Percentiles rank a stretch among this genome's conserved stretches.
Evolutionary conservation across 92 coral and sea anemone species (phyloP).

Genomic region (Blastomussa wellsi): DNA sequence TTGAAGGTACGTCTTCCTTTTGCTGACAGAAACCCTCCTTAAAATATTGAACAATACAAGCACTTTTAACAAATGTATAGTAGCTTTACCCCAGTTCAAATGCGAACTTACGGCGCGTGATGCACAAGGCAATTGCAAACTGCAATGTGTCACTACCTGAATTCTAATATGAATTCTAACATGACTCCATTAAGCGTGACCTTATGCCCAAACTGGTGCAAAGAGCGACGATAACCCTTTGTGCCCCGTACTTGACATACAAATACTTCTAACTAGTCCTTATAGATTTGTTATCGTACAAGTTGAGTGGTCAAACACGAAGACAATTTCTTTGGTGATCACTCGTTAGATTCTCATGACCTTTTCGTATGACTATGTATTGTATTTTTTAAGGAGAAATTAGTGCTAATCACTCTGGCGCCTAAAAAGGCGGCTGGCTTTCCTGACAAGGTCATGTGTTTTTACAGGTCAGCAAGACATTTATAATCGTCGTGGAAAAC

Average conservation of each 20-base stretch:
- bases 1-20: conserved; percentile 49
- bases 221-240: too few species aligned
- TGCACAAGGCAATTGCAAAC: too few species aligned
- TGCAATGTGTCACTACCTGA: too few species aligned
- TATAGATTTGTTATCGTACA: background rate
- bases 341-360: background rate
- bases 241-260: background rate
- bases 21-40: background rate
- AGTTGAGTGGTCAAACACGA: background rate
- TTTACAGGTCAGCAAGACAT: conserved; percentile 72
- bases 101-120: too few species aligned
- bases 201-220: too few species aligned
- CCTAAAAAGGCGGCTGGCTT: background rate
- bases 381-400: background rate
- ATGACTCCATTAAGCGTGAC: too few species aligned
- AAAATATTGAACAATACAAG: background rate
- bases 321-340: background rate
- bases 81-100: background rate
- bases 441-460: background rate
- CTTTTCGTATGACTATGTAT: background rate
- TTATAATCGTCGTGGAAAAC: conserved; percentile 77
- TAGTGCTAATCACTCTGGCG: background rate
- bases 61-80: background rate
- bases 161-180: too few species aligned
- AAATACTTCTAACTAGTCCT: background rate